Evolutionary conservation across 2,888 invertebrate species (phyloP).

Genomic region (Eulithis testata): DNA sequence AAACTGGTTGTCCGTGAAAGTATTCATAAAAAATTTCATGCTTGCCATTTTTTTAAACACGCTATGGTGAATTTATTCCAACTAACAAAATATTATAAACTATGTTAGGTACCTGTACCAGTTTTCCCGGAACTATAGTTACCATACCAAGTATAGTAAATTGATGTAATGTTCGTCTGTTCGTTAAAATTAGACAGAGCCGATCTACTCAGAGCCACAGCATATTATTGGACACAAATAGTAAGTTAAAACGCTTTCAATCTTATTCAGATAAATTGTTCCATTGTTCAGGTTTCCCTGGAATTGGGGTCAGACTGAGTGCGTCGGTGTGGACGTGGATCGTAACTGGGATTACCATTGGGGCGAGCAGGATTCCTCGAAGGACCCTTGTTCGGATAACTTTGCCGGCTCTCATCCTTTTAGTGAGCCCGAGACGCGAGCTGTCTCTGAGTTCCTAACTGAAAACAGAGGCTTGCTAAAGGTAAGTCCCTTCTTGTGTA

Average conservation of each 20-base stretch:
- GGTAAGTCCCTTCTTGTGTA: conserved; percentile 56
- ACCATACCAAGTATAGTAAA: too few relatives aligned
- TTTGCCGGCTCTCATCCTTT: conserved; percentile 89
- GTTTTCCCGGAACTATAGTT: too few relatives aligned
- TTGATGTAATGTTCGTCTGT: too few relatives aligned
- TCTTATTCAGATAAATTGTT: too few relatives aligned
- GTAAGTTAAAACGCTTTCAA: too few relatives aligned
- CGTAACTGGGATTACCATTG: conserved; percentile 91
- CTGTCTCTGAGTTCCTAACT: conserved; percentile 86
- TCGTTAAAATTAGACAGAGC: too few relatives aligned
- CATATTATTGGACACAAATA: too few relatives aligned
- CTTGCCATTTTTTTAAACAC: conserved; percentile 19
- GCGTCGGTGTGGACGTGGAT: conserved; percentile 91
- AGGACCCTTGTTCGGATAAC: conserved; percentile 89
- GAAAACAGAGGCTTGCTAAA: conserved; percentile 86
- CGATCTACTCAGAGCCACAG: too few relatives aligned
- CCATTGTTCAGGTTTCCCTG: conserved; percentile 72
- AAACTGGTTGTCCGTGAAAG: conserved; percentile 52
- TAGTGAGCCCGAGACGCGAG: conserved; percentile 91
- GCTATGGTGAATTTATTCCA: conserved; percentile 18
- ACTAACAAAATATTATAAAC: background rate
- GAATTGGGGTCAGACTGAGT: conserved; percentile 85
- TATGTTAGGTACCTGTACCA: background rate
- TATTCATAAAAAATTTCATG: conserved; percentile 30
- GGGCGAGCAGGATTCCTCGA: conserved; percentile 88